Evolutionary conservation across 2,888 invertebrate species (phyloP).

Genomic region (Pyrochroa serraticornis): DNA sequence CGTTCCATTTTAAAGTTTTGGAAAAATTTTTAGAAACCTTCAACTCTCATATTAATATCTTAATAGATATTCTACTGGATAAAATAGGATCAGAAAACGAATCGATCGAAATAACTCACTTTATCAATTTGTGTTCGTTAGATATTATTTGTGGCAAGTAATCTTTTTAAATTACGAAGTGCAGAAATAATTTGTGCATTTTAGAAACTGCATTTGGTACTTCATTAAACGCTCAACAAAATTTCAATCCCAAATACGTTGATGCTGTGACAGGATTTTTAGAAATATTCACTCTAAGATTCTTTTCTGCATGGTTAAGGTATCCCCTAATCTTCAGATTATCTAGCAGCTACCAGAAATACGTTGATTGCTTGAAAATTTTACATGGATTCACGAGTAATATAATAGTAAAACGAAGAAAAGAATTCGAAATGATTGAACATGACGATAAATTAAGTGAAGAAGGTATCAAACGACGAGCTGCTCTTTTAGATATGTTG

Average conservation of each 20-base stretch:
- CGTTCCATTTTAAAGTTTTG: constrained; percentile 47
- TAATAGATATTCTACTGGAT: constrained; percentile 37
- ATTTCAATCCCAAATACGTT: constrained; percentile 58
- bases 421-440: constrained; percentile 34
- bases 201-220: constrained; percentile 67
- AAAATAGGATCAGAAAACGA: constrained; percentile 29
- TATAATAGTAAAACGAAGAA: constrained; percentile 61
- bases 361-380: constrained; percentile 58
- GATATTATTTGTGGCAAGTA: constrained; percentile 46
- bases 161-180: background rate
- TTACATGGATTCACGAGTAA: constrained; percentile 64
- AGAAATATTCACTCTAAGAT: constrained; percentile 41
- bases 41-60: constrained; percentile 41
- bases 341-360: constrained; percentile 50
- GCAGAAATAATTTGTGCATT: background rate
- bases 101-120: constrained; percentile 38
- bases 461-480: constrained; percentile 38
- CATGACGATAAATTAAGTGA: constrained; percentile 18
- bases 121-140: constrained; percentile 40
- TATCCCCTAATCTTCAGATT: constrained; percentile 39
- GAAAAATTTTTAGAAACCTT: constrained; percentile 44
- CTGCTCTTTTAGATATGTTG: constrained; percentile 49
- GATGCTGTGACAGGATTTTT: constrained; percentile 50
- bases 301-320: constrained; percentile 42
- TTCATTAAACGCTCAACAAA: constrained; percentile 55